phyloP scores from a whole-genome alignment of 2,113 vertebrate genomes.

The Callopanchax toddi region DNA sequence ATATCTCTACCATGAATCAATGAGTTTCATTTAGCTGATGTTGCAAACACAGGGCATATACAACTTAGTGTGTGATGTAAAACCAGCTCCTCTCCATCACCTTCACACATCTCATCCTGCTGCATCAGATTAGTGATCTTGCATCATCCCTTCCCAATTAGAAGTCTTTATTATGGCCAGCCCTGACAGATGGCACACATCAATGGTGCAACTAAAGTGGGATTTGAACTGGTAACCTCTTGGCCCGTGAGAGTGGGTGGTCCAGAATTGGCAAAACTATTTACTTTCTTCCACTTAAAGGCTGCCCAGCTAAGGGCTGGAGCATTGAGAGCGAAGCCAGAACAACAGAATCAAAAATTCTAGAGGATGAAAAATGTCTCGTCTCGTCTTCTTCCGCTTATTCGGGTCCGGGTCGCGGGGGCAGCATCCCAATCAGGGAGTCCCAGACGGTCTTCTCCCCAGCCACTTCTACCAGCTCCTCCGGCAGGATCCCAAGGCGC shows the following conservation, averaged over 20 bases:
- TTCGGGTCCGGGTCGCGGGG: too few species aligned
- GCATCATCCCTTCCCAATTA: conserved; percentile 78
- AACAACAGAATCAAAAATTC: conserved; percentile 1
- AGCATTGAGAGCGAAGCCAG: conserved; percentile 26
- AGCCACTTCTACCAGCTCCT: too few species aligned
- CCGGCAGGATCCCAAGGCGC: too few species aligned
- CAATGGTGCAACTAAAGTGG: conserved; percentile 67
- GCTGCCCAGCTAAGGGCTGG: background rate
- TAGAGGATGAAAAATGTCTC: background rate
- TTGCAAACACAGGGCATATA: conserved; percentile 7
- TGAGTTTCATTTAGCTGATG: background rate
- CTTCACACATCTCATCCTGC: conserved; percentile 61
- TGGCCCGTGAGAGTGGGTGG: conserved; percentile 34
- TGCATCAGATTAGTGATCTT: conserved; percentile 57
- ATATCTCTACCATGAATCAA: conserved; percentile 13
- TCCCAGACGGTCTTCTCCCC: too few species aligned
- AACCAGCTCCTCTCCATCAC: conserved; percentile 38
- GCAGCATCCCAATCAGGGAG: too few species aligned
- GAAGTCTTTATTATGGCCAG: conserved; percentile 66
- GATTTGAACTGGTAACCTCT: conserved; percentile 75
- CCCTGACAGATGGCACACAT: conserved; percentile 74
- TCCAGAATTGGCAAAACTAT: conserved; percentile 51
- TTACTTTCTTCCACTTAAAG: conserved; percentile 43
- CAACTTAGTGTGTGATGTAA: conserved; percentile 40
- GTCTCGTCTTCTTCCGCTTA: too few species aligned